A percentile compares a stretch with the other conserved stretches of the same genome.
Evolutionary conservation across 30 jellyfish, hydroid and myxozoan genomes (phyloP).

Genomic region (Chironex yamaguchii): DNA sequence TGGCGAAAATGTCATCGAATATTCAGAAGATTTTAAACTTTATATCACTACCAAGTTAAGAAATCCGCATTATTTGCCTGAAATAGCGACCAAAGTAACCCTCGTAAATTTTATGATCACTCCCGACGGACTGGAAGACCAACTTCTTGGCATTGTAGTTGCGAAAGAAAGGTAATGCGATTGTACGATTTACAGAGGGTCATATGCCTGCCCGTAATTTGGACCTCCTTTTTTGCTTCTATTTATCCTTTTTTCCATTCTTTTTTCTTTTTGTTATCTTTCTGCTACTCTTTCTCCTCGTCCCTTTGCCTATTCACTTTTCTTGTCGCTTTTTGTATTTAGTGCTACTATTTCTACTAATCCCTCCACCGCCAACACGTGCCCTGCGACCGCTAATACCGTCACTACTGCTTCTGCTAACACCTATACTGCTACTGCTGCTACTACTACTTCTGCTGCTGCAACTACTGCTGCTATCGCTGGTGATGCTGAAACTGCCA

Average conservation of each 20-base stretch:
- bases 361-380: too few species aligned
- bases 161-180: conserved; percentile 97
- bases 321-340: too few species aligned
- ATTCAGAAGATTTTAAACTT: conserved; percentile 85
- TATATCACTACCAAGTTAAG: conserved; percentile 91
- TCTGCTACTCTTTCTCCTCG: too few species aligned
- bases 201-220: too few species aligned
- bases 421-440: background rate
- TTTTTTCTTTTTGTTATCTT: too few species aligned
- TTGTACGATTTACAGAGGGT: too few species aligned
- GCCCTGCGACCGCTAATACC: too few species aligned
- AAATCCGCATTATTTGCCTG: conserved; percentile 95
- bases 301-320: too few species aligned
- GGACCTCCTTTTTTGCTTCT: too few species aligned
- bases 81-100: conserved; percentile 94
- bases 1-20: conserved; percentile 96
- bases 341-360: too few species aligned
- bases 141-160: conserved; percentile 96
- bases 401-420: too few species aligned
- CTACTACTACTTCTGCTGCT: background rate
- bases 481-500: background rate
- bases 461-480: background rate
- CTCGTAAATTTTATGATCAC: conserved; percentile 95
- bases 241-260: too few species aligned
- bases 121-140: conserved; percentile 98